Evolutionary conservation across 2,797 vertebrate species (phyloP), one percentile per base, ranked within the genome.

Genomic region (Phoxinus dragarum): DNA sequence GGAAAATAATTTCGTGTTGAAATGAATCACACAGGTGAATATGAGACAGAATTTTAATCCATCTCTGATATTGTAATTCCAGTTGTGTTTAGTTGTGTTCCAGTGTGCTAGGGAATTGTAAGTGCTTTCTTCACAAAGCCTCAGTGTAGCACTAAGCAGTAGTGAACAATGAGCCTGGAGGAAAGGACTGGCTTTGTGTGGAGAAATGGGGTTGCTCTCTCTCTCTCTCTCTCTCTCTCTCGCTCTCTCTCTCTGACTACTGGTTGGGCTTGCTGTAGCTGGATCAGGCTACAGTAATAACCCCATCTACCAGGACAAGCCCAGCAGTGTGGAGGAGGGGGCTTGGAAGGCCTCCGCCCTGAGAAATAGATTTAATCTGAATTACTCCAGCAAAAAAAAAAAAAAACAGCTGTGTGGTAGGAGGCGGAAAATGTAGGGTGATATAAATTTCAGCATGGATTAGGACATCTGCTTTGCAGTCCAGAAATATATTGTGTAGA

Each of bases 331-430:
- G 90, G 90, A 91, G 89, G 88, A 90, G 91, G 91, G 91, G 90
- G 90, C 90, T 90, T 89, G 72, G 64, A 84, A 84, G 92, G 92
- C 91, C 94, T 92, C 94, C 93, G 93, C 95, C 94, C 94, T 92
- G 92, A 95, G 94, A 94, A 94, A 95, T 95, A 92, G 93, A 94
- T 95, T 96, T 95, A 95, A 95, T 95, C 94, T 94, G 93, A 95
- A 94, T 93, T 94, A 92, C 93, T 94, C 86, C 12, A 90, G 91
- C 91, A 44, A 5, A 49, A 49, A 49, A 49, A 16, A 93, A 92
- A 94, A 84, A 95, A 93, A 91, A 90, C 94, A 95, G 94, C 94
- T 95, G 94, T 95, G 93, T 93, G 89, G 86, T 85, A 88, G 88
- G 86, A 89, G 77, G 73, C 66, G 64, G 10, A 59, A 86, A 75